Evolutionary conservation across 1,140 invertebrate species (phyloP).

Genomic region (Agrilus planipennis): DNA sequence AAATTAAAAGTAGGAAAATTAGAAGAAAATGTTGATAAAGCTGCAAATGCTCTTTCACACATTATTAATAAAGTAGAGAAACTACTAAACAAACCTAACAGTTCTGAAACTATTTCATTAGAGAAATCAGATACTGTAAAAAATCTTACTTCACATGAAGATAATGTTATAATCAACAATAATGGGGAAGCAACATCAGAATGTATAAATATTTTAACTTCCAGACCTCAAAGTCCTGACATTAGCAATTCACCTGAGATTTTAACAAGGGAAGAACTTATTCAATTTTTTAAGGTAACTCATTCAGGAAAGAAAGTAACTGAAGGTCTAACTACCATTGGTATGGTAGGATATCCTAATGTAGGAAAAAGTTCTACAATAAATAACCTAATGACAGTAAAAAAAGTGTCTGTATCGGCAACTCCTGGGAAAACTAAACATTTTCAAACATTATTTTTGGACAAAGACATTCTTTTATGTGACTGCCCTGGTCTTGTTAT

Average conservation of each 20-base stretch:
- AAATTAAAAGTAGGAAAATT: too few relatives aligned
- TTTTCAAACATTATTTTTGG: slow-evolving; percentile 76
- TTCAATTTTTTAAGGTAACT: slow-evolving; percentile 55
- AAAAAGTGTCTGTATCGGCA: slow-evolving; percentile 91
- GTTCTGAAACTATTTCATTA: not conserved
- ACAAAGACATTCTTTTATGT: slow-evolving; percentile 73
- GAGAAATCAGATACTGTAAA: slow-evolving; percentile 20
- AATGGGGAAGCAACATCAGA: too few relatives aligned
- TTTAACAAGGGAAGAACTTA: slow-evolving; percentile 45
- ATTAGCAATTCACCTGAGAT: slow-evolving; percentile 34
- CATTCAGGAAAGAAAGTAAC: slow-evolving; percentile 45
- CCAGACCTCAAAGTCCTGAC: slow-evolving; percentile 1
- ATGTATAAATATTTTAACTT: slow-evolving; percentile 7
- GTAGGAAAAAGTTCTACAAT: slow-evolving; percentile 99
- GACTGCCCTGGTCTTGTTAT: slow-evolving; percentile 98
- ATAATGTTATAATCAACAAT: slow-evolving; percentile 33
- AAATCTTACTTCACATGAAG: slow-evolving; percentile 31
- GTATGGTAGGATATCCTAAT: slow-evolving; percentile 97
- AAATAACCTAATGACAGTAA: slow-evolving; percentile 78
- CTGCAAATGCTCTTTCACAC: slow-evolving; percentile 31
- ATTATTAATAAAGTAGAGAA: slow-evolving; percentile 37
- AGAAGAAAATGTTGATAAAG: slow-evolving; percentile 36
- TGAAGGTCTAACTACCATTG: slow-evolving; percentile 59
- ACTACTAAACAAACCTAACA: slow-evolving; percentile 25
- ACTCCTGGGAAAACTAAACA: slow-evolving; percentile 96